Conservation (phyloP, 2,113 vertebrate species). For the Psittacara wagleri region DNA sequence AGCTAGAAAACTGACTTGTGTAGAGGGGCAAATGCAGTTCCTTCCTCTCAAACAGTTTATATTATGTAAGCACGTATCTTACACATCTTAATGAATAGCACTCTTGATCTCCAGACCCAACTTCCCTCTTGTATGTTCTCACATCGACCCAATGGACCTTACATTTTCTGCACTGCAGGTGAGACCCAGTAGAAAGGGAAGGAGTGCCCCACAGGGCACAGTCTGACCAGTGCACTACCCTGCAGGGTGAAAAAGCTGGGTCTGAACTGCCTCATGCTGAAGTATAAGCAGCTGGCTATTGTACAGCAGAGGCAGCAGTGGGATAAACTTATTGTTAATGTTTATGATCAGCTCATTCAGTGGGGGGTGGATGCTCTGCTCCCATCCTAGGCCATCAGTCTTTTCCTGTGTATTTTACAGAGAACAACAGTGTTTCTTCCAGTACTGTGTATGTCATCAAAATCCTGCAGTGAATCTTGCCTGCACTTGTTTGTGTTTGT, state of each 20-base stretch:
- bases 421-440: background rate
- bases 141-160: background rate
- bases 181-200: background rate
- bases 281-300: background rate
- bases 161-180: background rate
- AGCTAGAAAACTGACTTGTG: background rate
- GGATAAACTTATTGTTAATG: background rate
- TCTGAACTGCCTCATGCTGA: background rate
- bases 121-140: background rate
- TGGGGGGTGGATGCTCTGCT: background rate
- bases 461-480: background rate
- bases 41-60: background rate
- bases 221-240: background rate
- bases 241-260: background rate
- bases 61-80: background rate
- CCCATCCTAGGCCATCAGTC: background rate
- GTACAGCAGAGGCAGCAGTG: background rate
- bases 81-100: background rate
- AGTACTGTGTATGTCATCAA: background rate
- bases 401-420: background rate
- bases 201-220: fast-evolving
- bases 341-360: background rate
- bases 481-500: background rate
- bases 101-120: background rate
- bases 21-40: background rate